Conservation (phyloP, 2,797 vertebrate species). For the Hylomyscus alleni region DNA sequence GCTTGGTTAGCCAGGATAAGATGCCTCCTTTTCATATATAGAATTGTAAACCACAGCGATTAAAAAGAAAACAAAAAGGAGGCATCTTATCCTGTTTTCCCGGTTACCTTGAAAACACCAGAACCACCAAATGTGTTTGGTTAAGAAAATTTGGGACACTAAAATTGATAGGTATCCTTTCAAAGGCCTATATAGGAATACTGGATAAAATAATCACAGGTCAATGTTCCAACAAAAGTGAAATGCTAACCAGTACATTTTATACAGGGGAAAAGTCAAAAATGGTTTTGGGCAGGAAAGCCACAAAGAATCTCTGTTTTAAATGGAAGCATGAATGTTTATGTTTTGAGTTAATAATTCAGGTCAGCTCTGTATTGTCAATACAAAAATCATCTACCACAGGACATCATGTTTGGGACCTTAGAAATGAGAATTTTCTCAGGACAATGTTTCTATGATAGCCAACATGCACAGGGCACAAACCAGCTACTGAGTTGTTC, state of each 20-base stretch:
- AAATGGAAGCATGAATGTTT: constrained; percentile 3
- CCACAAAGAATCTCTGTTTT: constrained; percentile 30
- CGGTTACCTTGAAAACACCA: constrained; percentile 76
- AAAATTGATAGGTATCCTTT: constrained; percentile 77
- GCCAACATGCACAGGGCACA: constrained; percentile 53
- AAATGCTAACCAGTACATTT: constrained; percentile 68
- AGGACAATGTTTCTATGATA: constrained; percentile 63
- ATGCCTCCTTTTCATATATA: constrained; percentile 63
- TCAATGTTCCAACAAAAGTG: constrained; percentile 70
- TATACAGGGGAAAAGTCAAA: constrained; percentile 33
- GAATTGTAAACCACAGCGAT: constrained; percentile 61
- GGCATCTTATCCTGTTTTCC: constrained; percentile 74
- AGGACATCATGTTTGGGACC: constrained; percentile 20
- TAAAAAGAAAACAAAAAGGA: constrained; percentile 47
- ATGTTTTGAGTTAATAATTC: constrained; percentile 30
- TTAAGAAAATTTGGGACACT: constrained; percentile 74
- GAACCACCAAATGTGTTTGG: constrained; percentile 73
- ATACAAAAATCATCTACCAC: constrained; percentile 22
- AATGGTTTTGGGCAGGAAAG: constrained; percentile 40
- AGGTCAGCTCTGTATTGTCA: constrained; percentile 42
- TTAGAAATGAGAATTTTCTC: constrained; percentile 67
- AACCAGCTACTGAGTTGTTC: constrained; percentile 48
- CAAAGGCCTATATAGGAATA: constrained; percentile 66
- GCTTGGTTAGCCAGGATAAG: constrained; percentile 49
- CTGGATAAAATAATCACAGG: constrained; percentile 77